Evolutionary conservation across 53 echinoderm and acorn worm genomes (phyloP), one percentile per base, ranked within the genome.

Genomic region (Patiria pectinifera): DNA sequence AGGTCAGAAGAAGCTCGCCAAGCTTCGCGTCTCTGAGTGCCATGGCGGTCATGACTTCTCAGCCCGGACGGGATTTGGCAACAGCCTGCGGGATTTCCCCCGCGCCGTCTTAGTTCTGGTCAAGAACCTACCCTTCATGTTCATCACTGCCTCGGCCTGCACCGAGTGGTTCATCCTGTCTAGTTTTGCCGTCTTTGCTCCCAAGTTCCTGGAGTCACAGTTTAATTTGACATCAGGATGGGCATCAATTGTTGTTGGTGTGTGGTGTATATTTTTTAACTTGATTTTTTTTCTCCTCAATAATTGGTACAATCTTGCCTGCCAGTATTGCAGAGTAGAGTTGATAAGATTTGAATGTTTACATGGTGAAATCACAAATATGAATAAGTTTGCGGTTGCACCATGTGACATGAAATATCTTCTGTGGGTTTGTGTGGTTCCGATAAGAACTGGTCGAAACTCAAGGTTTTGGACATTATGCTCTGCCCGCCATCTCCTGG

Each of bases 161-260:
- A 94, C 98, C 0, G 98, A 98, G 89, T 96, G 96, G 96, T 98
- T 98, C 26, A 76, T 98, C 76, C 92, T 97, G 53, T 91, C 96
- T 0, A 96, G 98, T 14, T 93, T 98, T 88, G 96, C 98, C 4
- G 96, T 96, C 86, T 98, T 98, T 59, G 96, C 94, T 14, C 98
- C 98, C 23, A 98, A 98, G 95, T 98, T 97, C 89, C 87, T 98
- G 59, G 98, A 98, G 69, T 95, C 98, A 0, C 98, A 98, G 90
- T 99, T 97, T 44, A 99, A 92, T 82, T 87, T 97, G 53, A 89
- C 97, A 12, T 94, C 99, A 4, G 91, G 96, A 75, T 95, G 96
- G 99, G 99, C 97, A 7, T 96, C 99, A 26, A 92, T 95, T 15
- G 93, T 99, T 82, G 97, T 99, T 21, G 99, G 99, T 99, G 78